Evolutionary conservation across 1,140 invertebrate genomes (phyloP).

Genomic region (Copidosoma floridanum): DNA sequence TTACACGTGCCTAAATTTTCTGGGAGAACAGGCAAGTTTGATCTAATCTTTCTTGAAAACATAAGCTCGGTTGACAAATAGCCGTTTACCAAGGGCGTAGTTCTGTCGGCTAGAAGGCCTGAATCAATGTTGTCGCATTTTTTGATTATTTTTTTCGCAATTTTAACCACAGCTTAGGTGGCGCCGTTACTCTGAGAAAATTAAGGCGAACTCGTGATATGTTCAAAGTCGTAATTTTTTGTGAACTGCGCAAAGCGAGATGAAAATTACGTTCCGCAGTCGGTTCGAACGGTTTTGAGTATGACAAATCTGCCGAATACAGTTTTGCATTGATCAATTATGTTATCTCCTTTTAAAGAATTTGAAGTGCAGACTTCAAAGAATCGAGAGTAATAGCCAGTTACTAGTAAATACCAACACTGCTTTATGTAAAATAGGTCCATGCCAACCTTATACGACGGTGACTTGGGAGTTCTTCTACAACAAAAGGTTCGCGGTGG

Average conservation of each 20-base stretch:
- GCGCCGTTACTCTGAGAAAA: constrained; percentile 38
- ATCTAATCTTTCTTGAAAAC: no score
- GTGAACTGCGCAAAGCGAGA: constrained; percentile 17
- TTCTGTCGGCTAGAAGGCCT: background rate
- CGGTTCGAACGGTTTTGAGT: constrained; percentile 26
- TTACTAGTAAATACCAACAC: constrained; percentile 33
- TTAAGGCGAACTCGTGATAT: constrained; percentile 29
- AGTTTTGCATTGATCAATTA: no score
- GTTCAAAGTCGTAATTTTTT: constrained; percentile 21
- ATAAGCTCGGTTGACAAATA: background rate
- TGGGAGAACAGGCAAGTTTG: background rate
- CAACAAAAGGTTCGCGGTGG: constrained; percentile 35
- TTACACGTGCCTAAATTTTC: background rate
- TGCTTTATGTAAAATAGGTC: constrained; percentile 40
- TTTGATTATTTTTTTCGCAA: constrained; percentile 34
- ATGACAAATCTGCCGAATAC: constrained; percentile 33
- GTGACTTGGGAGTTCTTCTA: constrained; percentile 35
- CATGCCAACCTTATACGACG: no score
- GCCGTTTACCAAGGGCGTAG: background rate
- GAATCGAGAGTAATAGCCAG: constrained; percentile 33
- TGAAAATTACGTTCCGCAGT: constrained; percentile 29
- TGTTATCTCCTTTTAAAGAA: constrained; percentile 19
- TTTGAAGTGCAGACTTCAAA: constrained; percentile 27
- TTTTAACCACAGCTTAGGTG: constrained; percentile 33
- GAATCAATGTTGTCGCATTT: constrained; percentile 22